These are phyloP conservation scores for Mus spretus DNA, from an alignment of 2,797 vertebrate genomes.

Conservation along the genomic window DNA sequence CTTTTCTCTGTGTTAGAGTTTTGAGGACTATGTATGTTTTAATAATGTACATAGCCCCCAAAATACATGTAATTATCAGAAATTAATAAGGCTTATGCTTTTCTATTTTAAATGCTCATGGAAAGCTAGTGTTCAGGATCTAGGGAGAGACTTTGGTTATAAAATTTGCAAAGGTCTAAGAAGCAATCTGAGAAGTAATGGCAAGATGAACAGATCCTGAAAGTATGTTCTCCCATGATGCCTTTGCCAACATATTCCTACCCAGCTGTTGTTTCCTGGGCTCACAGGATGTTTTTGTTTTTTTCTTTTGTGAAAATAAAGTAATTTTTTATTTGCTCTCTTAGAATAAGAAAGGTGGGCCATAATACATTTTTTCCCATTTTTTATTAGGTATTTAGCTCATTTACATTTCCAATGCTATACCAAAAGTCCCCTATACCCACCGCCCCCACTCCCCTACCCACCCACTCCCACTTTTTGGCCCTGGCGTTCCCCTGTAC, in stretches of 20 bases:
- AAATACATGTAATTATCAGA: constrained; percentile 47
- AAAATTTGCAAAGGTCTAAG: not conserved
- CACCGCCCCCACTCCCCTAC: too few species aligned
- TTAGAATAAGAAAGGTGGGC: constrained; percentile 41
- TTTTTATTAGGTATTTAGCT: too few species aligned
- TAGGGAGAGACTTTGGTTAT: not conserved
- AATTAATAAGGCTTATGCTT: constrained; percentile 2
- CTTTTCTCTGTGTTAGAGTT: constrained; percentile 13
- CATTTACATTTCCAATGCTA: too few species aligned
- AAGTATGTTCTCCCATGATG: not conserved
- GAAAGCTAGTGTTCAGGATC: constrained; percentile 24
- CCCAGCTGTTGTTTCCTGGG: not conserved
- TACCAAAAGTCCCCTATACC: too few species aligned
- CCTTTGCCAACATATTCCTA: not conserved
- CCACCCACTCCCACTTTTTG: too few species aligned
- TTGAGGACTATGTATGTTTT: constrained; percentile 36
- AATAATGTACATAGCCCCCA: constrained; percentile 33
- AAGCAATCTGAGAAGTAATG: constrained; percentile 12
- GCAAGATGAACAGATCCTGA: not conserved
- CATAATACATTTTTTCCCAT: too few species aligned
- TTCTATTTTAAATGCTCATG: constrained; percentile 19
- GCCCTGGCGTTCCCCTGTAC: too few species aligned
- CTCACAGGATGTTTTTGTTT: constrained; percentile 7
- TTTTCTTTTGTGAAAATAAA: constrained; percentile 66
- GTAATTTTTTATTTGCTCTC: constrained; percentile 54